These are phyloP conservation scores for Ophonus ardosiacus DNA, from an alignment of 2,888 invertebrate species.

Conservation along the genomic window DNA sequence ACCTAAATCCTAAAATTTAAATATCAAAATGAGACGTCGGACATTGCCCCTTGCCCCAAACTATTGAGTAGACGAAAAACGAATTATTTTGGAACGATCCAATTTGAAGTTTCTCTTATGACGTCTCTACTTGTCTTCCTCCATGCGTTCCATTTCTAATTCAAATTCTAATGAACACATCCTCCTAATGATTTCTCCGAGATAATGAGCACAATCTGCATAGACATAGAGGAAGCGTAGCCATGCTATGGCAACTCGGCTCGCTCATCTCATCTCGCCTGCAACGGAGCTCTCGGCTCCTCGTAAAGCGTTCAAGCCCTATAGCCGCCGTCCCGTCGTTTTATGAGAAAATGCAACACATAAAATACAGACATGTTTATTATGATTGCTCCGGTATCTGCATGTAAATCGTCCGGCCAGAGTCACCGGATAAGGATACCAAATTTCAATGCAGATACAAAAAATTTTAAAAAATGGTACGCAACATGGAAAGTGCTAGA, in stretches of 20 bases:
- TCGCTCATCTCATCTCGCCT: neutral
- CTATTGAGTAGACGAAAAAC: too few relatives aligned
- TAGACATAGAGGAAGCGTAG: neutral
- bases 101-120: neutral
- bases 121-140: neutral
- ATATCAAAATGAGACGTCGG: too few relatives aligned
- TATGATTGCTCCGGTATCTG: conserved; percentile 63
- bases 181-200: neutral
- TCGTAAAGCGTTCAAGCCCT: conserved; percentile 23
- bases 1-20: too few relatives aligned
- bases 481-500: neutral
- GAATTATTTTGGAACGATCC: neutral
- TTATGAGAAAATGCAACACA: conserved; percentile 64
- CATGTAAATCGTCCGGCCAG: conserved; percentile 59
- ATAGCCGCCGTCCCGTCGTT: conserved; percentile 29
- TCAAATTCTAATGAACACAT: neutral
- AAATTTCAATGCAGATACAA: conserved; percentile 7
- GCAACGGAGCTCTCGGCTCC: neutral
- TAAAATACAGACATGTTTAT: conserved; percentile 64
- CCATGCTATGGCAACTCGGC: too few relatives aligned
- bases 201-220: neutral
- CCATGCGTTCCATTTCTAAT: neutral
- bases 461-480: neutral
- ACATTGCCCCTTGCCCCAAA: too few relatives aligned
- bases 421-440: neutral